phyloP scores from a whole-genome alignment of 2,797 vertebrate genomes.

The Pseudomugil tenellus region DNA sequence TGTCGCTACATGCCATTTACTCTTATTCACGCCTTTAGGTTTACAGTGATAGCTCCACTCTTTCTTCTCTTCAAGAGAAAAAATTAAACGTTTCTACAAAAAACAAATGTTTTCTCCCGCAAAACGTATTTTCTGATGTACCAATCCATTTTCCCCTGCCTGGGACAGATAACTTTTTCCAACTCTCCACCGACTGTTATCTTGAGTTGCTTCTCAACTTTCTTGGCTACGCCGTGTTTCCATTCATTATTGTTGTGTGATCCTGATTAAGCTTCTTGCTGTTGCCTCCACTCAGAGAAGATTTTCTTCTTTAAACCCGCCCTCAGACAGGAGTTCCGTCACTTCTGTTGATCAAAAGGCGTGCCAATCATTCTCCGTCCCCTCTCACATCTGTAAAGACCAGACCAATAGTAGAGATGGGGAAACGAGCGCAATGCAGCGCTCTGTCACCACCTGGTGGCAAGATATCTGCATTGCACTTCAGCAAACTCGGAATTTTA shows the following conservation, averaged over 20 bases:
- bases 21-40: conserved; percentile 27
- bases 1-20: conserved; percentile 69
- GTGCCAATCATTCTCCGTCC: conserved; percentile 50
- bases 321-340: conserved; percentile 14
- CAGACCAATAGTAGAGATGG: conserved; percentile 44
- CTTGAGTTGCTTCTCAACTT: conserved; percentile 66
- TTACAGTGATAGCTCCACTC: conserved; percentile 52
- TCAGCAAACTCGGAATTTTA: too few species aligned
- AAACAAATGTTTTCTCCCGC: conserved; percentile 57
- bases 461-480: not conserved
- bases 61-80: conserved; percentile 36
- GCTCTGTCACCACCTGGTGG: conserved; percentile 56
- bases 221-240: conserved; percentile 78
- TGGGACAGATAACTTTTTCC: conserved; percentile 47
- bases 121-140: conserved; percentile 44
- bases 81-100: conserved; percentile 57
- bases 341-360: conserved; percentile 37
- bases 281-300: conserved; percentile 70
- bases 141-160: conserved; percentile 44
- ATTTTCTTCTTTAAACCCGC: conserved; percentile 56
- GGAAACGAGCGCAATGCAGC: not conserved
- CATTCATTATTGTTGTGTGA: conserved; percentile 84
- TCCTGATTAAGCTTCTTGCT: conserved; percentile 69
- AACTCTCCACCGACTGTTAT: conserved; percentile 39
- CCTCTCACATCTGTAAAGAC: conserved; percentile 67